Base-by-base conservation (phyloP, 2,888 invertebrate genomes). In the Copidosoma aretas region DNA sequence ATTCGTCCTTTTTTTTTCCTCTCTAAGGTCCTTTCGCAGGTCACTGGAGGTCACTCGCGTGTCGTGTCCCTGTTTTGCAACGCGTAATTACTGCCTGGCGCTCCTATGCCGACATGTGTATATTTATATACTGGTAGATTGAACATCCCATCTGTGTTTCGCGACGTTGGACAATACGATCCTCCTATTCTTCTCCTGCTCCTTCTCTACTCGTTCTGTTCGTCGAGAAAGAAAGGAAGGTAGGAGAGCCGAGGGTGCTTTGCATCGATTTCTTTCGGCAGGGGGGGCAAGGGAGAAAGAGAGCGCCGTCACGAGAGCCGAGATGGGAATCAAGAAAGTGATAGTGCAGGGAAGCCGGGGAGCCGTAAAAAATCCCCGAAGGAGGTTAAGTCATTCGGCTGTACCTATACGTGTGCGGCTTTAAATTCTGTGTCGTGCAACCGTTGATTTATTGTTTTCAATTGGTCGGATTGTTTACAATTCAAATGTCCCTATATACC, bases 11-110 rank as follows among this genome's bases (percentile, higher is more conserved):
- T 14, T 12, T 17, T 46, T 12, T 46, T 17, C 17, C 3, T 46
- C 43, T 15, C 43, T 46, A 15, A 15, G 4, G 17, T 32, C n/a
- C 19, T n/a, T 15, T 19, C 25, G 56, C 64, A 65, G 78, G 76
- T 79, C 78, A 73, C 2, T 39, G 63, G 70, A 74, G 79, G 78
- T 79, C 78, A 77, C 17, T 60, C 59, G 19, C 71, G 75, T 74
- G 76, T 78, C 79, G 79, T 77, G 78, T 79, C 77, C 75, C 77
- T 78, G 76, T 79, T 78, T 79, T 77, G 77, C 76, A 78, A 79
- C 77, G 77, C 78, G 76, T 77, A 79, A 79, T 79, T 79, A 79
- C 76, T 74, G 62, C 41, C 60, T 17, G 32, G 32, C 32, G 32
- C n/a, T 25, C 43, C 17, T 46, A 46, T 46, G 14, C 12, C 22